Conservation (phyloP, 2,888 invertebrate genomes). For the Leucophenga montana region DNA sequence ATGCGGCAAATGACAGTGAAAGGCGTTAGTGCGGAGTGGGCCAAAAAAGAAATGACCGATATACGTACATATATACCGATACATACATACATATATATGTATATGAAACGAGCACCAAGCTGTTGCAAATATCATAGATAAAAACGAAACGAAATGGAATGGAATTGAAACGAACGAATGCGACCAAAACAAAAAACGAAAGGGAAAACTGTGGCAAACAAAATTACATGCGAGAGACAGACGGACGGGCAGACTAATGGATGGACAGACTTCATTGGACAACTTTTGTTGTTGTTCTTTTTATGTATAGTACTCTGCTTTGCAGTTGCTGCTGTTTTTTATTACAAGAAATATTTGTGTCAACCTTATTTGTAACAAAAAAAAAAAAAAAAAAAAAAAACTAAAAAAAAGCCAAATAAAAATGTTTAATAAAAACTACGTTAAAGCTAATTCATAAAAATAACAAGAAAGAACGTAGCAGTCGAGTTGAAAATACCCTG, state of each 20-base stretch:
- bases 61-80: background rate
- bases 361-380: conserved; percentile 5
- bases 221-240: too few relatives aligned
- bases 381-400: conserved; percentile 1
- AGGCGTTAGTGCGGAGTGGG: too few relatives aligned
- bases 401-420: too few relatives aligned
- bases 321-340: background rate
- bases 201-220: conserved; percentile 14
- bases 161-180: conserved; percentile 13
- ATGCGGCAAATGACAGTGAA: too few relatives aligned
- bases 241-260: too few relatives aligned
- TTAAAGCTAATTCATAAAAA: background rate
- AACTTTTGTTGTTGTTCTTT: background rate
- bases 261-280: background rate
- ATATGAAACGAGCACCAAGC: background rate
- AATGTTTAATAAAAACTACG: background rate
- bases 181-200: conserved; percentile 21
- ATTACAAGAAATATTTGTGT: conserved; percentile 7
- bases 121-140: too few relatives aligned
- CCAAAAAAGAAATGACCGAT: too few relatives aligned
- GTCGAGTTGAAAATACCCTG: too few relatives aligned
- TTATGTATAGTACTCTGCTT: background rate
- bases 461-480: too few relatives aligned
- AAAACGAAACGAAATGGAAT: conserved; percentile 12
- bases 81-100: background rate